A percentile compares a stretch with the other conserved stretches of the same genome.
These are phyloP conservation scores for Dendropsophus ebraccatus DNA, from an alignment of 2,113 vertebrate species.

Conservation along the genomic window DNA sequence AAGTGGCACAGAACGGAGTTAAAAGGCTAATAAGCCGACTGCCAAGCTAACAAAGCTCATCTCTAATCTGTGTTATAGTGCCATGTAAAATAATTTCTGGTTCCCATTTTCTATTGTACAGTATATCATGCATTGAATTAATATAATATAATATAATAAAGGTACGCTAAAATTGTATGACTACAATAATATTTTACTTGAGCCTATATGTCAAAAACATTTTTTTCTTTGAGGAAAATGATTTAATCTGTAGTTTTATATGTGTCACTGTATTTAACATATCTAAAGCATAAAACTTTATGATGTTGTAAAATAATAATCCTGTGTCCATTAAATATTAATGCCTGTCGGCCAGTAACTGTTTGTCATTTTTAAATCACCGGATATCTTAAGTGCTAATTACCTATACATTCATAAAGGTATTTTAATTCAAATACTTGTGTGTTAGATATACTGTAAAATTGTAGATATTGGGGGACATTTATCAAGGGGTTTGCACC, in stretches of 20 bases:
- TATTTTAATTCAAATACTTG: background rate
- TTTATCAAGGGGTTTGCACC: too few relatives aligned
- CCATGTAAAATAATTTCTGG: background rate
- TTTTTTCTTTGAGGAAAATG: background rate
- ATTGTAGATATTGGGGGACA: too few relatives aligned
- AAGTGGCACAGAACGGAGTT: too few relatives aligned
- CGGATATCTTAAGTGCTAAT: constrained; percentile 46
- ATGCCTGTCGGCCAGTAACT: constrained; percentile 27
- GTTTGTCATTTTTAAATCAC: constrained; percentile 24
- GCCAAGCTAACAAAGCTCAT: too few relatives aligned
- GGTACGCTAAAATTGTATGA: background rate
- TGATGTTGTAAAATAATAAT: constrained; percentile 47
- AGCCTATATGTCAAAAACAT: background rate
- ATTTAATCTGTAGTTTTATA: constrained; percentile 18
- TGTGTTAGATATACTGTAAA: constrained; percentile 5
- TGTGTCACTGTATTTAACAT: constrained; percentile 43
- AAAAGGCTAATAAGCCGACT: too few relatives aligned
- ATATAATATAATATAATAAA: background rate
- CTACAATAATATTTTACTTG: background rate
- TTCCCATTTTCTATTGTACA: background rate
- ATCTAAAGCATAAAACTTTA: constrained; percentile 43
- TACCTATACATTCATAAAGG: constrained; percentile 1
- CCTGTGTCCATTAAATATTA: constrained; percentile 34
- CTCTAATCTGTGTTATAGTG: background rate
- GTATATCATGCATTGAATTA: background rate